Base-by-base conservation (phyloP, 1,140 invertebrate species). In the Campodea augens region DNA sequence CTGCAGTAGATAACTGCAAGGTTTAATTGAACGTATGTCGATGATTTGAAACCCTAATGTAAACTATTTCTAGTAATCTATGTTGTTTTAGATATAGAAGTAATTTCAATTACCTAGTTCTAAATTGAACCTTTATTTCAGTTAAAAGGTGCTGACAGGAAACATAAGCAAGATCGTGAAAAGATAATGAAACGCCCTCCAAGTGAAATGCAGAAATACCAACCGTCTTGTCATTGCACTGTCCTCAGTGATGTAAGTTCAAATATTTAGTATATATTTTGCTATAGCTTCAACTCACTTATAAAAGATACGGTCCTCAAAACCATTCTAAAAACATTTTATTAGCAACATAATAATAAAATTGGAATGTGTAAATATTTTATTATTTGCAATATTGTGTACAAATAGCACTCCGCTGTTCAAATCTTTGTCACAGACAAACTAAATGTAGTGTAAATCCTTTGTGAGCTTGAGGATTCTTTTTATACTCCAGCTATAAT, bases 121-220 rank as follows among this genome's bases (percentile, higher is more conserved):
- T n/a, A n/a, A n/a, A n/a, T n/a, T n/a, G n/a, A n/a, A n/a, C 49
- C 47, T 10, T 77, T 80, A 25, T 85, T 86, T 54, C 80, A 92
- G 67, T 65, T 92, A 40, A 95, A 96, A 67, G 92, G 92, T 13
- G 92, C 90, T 0, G 91, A 98, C 63, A 69, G 92, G 39, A 98
- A 98, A 59, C 90, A 96, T 59, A 96, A 96, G 62, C 92, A 95
- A 56, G 92, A 98, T 63, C 66, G 87, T 15, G 90, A 96, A 57
- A 96, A 95, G 64, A 89, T 97, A 57, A 71, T 83, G 55, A 83
- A 89, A 53, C 67, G 87, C 48, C 80, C 87, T 13, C 68, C 74
- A 22, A 68, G 75, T 13, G 90, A 95, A 62, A 80, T 89, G 57
- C 86, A 93, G 46, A 93, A 93, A 57, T 95, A 86, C 61, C 89